Base-by-base conservation (phyloP, 2,113 vertebrate species). In the Menura novaehollandiae region DNA sequence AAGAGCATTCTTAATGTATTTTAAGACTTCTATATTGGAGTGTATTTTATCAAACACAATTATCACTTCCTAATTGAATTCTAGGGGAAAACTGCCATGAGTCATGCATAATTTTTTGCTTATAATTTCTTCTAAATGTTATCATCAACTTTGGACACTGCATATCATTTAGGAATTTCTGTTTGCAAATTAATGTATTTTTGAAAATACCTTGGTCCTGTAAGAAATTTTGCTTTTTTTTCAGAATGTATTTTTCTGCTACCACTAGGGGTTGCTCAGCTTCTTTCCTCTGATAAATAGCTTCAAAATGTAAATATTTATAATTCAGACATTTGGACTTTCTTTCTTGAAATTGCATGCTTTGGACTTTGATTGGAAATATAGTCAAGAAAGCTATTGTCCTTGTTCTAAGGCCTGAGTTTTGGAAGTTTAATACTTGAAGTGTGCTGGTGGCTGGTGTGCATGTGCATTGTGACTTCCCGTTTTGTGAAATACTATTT, bases 241-340 rank as follows among this genome's bases (percentile, higher is more conserved):
- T 20, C 30, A 63, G 30, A 91, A 80, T 72, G 16, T 91, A n/a
- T 69, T 92, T 95, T 95, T 58, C 19, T 95, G 30, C 74, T 73
- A 35, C 95, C 96, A 95, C 97, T 96, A 97, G 96, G 85, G 85
- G 97, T 68, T 88, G 91, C 96, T 97, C 90, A 88, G 49, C 53
- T 81, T 93, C 96, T 96, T 95, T 79, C 79, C 51, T 88, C 62
- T 73, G 46, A 91, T 68, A 62, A 91, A 87, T 59, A 47, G 10
- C 52, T 91, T 75, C 49, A 94, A 82, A 62, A 30, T 79, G 58
- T 86, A 96, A 85, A 88, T 85, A 86, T 67, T 84, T 83, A 24
- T 44, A 9, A 17, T 52, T 94, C 21, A 79, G 52, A 47, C 15
- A 43, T 93, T 81, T 81, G 37, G 13, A 63, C 30, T 88, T 62